A percentile compares a stretch with the other conserved stretches of the same genome.
phyloP scores from a whole-genome alignment of 2,888 invertebrate species.

The Pristionchus entomophagus region DNA sequence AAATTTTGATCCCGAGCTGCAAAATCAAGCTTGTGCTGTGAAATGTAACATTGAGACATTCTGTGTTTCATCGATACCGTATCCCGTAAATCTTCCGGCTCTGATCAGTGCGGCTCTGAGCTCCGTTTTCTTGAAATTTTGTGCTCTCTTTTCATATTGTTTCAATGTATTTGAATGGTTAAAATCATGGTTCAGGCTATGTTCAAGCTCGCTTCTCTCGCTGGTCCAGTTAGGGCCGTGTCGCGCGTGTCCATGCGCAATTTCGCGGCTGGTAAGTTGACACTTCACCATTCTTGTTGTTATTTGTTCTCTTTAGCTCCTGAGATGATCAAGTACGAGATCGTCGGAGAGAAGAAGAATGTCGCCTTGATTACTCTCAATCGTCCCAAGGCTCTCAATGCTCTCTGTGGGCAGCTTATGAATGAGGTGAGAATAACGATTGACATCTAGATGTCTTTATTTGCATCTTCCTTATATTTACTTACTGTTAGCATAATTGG shows the following conservation, averaged over 20 bases:
- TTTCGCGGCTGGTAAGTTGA: conserved; percentile 29
- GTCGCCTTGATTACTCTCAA: conserved; percentile 93
- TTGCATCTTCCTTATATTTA: no score
- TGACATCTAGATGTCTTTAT: no score
- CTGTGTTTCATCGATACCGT: no score
- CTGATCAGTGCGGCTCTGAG: background rate
- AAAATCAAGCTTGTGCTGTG: background rate
- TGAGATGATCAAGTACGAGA: conserved; percentile 74
- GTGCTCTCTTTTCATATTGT: background rate
- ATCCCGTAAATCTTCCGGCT: background rate
- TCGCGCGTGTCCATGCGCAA: conserved; percentile 10
- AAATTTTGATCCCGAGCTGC: no score
- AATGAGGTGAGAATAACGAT: conserved; percentile 83
- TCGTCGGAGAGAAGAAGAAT: conserved; percentile 82
- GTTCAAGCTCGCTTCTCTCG: conserved; percentile 36
- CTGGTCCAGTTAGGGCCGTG: conserved; percentile 8
- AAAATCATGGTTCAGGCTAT: background rate
- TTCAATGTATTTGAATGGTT: background rate
- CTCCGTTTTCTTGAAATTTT: background rate
- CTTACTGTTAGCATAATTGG: no score
- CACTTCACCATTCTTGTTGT: background rate
- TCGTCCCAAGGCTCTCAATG: conserved; percentile 96
- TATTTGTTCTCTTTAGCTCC: conserved; percentile 44
- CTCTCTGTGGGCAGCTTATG: conserved; percentile 91
- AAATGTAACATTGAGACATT: no score